Base-by-base conservation (phyloP, 2,797 vertebrate species). In the Sebastes miniatus region DNA sequence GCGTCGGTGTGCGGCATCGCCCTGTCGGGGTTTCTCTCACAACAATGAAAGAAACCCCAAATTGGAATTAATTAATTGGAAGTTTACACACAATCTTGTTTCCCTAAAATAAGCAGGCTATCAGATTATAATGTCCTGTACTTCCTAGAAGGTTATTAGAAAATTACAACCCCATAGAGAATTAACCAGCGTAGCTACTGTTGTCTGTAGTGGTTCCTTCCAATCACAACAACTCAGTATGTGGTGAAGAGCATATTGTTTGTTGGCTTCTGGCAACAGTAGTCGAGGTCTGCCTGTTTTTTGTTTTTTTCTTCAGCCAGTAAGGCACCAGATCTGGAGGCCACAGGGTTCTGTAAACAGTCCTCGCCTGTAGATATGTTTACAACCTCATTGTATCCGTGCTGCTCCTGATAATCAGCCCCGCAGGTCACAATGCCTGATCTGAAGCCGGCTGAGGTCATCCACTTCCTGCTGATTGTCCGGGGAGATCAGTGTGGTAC, bases 391-490 rank as follows among this genome's bases (percentile, higher is more conserved):
- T 87, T 91, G 89, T 93, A 84, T 91, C 72, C 68, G 52, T 6
- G 72, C 39, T 22, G 76, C 73, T 76, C 62, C 86, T 87, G 86
- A 89, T 87, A 90, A 83, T 77, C 25, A 2, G 25, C 63, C 65
- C 52, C 3, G 47, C 57, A 22, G 88, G 90, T 90, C 89, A 88
- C 86, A 52, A 25, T 8, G 80, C 62, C 73, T 83, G 85, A 81
- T 81, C 56, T 32, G 68, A 87, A 52, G 79, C 34, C 3, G 34
- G 65, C 79, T 81, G 88, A 91, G 84, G 88, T 88, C 88, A 79
- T 64, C 67, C n/a, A 84, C 87, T 92, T 94, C 94, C 92, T 90
- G 80, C 32, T 70, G 83, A 91, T 93, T 90, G 93, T 91, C 73
- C 69, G 65, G 50, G 64, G 59, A 85, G 79, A 84, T 89, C 88